These are phyloP conservation scores for Sus scrofa DNA, from an alignment of 2,113 vertebrate species.

Conservation along the genomic window T2T-Sscrofa CM000827.6:55780501-55781000, in stretches of 20 bases:
- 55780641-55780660: neutral
- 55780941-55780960: neutral
- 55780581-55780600: too few relatives aligned
- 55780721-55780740: neutral
- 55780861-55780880: constrained; percentile 86
- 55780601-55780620: too few relatives aligned
- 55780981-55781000: neutral
- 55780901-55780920: constrained; percentile 88
- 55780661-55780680: neutral
- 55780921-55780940: constrained; percentile 30
- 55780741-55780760: constrained; percentile 86
- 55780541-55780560: too few relatives aligned
- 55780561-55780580: too few relatives aligned
- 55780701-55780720: neutral
- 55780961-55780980: neutral
- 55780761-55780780: constrained; percentile 95
- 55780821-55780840: constrained; percentile 96
- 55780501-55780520: too few relatives aligned
- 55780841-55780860: constrained; percentile 90
- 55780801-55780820: constrained; percentile 91
- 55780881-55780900: constrained; percentile 91
- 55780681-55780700: neutral
- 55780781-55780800: constrained; percentile 92
- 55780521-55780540: too few relatives aligned
- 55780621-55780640: neutral